Evolutionary conservation across 2,797 vertebrate species (phyloP).

Genomic region (Rhincodon typus): DNA sequence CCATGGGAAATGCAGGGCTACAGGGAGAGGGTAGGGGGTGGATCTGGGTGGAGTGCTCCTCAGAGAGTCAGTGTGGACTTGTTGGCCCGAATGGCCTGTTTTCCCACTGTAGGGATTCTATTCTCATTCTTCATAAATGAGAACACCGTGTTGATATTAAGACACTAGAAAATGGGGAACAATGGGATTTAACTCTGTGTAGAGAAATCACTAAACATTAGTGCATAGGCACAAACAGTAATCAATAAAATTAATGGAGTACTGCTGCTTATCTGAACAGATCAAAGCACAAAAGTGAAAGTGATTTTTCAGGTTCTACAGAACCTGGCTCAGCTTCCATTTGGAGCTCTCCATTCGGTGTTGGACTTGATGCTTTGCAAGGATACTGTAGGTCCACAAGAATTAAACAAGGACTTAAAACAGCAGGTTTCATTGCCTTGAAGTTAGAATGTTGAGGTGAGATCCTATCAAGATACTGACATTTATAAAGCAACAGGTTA

Average conservation of each 20-base stretch:
- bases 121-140: background rate
- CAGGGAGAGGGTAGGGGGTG: too few species aligned
- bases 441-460: background rate
- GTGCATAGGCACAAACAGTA: background rate
- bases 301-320: background rate
- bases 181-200: background rate
- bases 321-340: background rate
- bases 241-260: background rate
- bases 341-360: background rate
- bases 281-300: background rate
- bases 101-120: too few species aligned
- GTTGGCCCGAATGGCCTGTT: too few species aligned
- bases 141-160: background rate
- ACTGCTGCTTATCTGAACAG: background rate
- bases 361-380: background rate
- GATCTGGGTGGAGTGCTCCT: too few species aligned
- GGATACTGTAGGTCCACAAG: background rate
- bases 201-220: background rate
- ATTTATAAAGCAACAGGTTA: background rate
- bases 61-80: too few species aligned
- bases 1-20: too few species aligned
- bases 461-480: background rate
- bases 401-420: background rate
- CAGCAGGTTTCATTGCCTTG: background rate
- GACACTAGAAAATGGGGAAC: background rate